These are phyloP conservation scores for Corynorhinus townsendii DNA, from an alignment of 2,113 vertebrate genomes.

Conservation along the genomic window DNA sequence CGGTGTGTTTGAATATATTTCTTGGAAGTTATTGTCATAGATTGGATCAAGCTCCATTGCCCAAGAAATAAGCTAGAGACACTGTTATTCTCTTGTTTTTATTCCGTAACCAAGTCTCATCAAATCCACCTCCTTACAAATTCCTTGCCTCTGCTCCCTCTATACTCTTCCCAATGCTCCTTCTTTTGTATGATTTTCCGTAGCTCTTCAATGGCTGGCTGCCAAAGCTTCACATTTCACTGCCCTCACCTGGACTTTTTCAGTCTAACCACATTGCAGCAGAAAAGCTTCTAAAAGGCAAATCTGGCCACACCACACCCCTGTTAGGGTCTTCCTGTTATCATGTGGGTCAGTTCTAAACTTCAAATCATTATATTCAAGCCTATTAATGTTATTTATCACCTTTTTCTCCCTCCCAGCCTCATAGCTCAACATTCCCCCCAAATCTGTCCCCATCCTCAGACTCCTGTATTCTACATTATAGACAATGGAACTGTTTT, in stretches of 20 bases:
- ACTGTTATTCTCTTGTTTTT: neutral
- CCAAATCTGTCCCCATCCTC: neutral
- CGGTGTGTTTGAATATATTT: neutral
- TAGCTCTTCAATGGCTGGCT: neutral
- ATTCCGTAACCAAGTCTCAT: neutral
- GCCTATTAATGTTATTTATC: neutral
- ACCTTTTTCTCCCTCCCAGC: neutral
- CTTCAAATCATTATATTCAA: neutral
- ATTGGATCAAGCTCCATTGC: neutral
- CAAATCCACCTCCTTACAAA: neutral
- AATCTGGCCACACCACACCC: neutral
- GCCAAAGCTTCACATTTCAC: neutral
- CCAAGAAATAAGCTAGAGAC: neutral
- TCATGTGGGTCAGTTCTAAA: neutral
- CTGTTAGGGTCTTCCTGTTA: neutral
- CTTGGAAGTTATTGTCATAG: constrained; percentile 18
- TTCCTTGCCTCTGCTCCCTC: neutral
- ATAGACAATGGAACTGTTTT: neutral
- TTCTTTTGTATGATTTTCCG: neutral
- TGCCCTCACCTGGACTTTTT: neutral
- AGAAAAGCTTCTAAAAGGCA: neutral
- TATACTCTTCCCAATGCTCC: neutral
- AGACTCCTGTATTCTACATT: neutral
- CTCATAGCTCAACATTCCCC: neutral
- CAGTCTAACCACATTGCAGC: neutral